Percentiles rank a stretch among this genome's conserved stretches.
Evolutionary conservation across 1,140 invertebrate species (phyloP).

Genomic region (Formica exsecta): DNA sequence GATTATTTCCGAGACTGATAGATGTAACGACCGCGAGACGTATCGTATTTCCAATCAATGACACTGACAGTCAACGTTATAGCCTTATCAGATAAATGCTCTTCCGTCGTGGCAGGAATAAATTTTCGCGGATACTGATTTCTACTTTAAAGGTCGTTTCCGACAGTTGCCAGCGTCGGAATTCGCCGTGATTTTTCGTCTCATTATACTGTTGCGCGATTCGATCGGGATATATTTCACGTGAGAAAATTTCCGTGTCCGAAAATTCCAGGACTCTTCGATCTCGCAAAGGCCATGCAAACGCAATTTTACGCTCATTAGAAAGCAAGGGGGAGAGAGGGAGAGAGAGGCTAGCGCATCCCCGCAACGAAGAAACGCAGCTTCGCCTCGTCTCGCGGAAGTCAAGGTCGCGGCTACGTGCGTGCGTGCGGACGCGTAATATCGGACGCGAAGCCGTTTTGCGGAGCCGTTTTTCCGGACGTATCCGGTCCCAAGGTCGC

Average conservation of each 20-base stretch:
- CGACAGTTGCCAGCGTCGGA: background rate
- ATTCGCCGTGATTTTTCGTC: slow-evolving; percentile 13
- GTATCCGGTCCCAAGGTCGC: slow-evolving; percentile 49
- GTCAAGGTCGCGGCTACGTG: slow-evolving; percentile 49
- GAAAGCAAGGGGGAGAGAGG: too few relatives aligned
- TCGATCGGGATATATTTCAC: background rate
- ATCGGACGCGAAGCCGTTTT: slow-evolving; percentile 33
- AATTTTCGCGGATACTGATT: slow-evolving; percentile 27
- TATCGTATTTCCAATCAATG: slow-evolving; percentile 3
- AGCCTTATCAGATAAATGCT: background rate
- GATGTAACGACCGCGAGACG: background rate
- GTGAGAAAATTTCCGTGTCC: background rate
- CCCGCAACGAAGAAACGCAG: background rate
- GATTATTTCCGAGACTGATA: background rate
- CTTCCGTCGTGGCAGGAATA: background rate
- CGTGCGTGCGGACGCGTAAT: slow-evolving; percentile 32
- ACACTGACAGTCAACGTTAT: background rate
- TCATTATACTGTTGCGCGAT: background rate
- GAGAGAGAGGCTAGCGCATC: background rate
- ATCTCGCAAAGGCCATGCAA: background rate
- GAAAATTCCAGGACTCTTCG: background rate
- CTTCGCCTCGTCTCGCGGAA: background rate
- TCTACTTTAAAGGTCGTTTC: background rate
- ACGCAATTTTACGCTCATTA: slow-evolving; percentile 41
- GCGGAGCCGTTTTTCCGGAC: slow-evolving; percentile 33